phyloP scores from a whole-genome alignment of 2,797 vertebrate species.

The Mus spretus region DNA sequence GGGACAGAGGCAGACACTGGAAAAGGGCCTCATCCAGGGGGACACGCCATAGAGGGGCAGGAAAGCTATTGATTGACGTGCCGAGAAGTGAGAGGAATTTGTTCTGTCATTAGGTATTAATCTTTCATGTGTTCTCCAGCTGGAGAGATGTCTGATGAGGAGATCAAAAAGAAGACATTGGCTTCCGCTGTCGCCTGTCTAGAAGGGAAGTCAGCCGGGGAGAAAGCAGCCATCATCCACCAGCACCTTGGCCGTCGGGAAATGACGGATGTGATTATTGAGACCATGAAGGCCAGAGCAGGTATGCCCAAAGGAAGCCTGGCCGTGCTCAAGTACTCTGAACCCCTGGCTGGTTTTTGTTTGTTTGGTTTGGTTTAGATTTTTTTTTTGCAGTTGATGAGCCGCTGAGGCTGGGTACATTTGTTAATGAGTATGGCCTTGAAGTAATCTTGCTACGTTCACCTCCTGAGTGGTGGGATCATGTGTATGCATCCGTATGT shows the following conservation, averaged over 20 bases:
- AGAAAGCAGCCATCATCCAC: conserved; percentile 93
- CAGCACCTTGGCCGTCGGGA: conserved; percentile 97
- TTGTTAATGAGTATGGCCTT: background rate
- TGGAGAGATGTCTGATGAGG: conserved; percentile 93
- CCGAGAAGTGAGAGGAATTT: conserved; percentile 35
- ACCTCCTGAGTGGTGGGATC: background rate
- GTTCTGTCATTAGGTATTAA: conserved; percentile 65
- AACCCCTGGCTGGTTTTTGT: background rate
- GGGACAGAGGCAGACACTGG: background rate
- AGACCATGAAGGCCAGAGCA: conserved; percentile 93
- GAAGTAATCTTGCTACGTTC: background rate
- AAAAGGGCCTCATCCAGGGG: background rate
- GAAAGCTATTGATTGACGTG: background rate
- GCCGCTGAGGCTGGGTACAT: background rate
- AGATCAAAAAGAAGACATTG: conserved; percentile 92
- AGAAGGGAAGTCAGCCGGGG: conserved; percentile 93
- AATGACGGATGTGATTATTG: conserved; percentile 98
- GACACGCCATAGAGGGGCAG: background rate
- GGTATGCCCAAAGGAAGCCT: conserved; percentile 87
- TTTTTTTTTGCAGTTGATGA: background rate
- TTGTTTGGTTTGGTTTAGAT: background rate
- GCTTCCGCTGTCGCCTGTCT: conserved; percentile 90
- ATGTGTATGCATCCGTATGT: background rate
- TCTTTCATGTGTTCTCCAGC: conserved; percentile 86
- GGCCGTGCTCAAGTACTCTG: background rate